phyloP scores from a whole-genome alignment of 2,797 vertebrate species.

The Sebastes kiyomatsui region DNA sequence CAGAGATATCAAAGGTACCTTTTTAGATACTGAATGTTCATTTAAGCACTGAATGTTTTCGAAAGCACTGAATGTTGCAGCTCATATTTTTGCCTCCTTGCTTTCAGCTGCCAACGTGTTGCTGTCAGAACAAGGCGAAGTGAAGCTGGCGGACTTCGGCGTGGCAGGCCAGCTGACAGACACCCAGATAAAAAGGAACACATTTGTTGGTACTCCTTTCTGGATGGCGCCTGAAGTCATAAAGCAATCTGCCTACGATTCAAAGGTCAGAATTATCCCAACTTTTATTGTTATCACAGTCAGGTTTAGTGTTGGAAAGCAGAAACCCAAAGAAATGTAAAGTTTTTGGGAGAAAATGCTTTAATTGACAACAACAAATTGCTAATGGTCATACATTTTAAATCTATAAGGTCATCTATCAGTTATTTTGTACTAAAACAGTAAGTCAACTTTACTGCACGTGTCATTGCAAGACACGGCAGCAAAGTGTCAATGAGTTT shows the following conservation, averaged over 20 bases:
- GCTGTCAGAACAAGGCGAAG: constrained; percentile 95
- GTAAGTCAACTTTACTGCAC: neutral
- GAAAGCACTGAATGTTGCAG: neutral
- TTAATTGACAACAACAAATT: neutral
- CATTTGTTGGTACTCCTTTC: constrained; percentile 97
- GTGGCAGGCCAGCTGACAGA: constrained; percentile 97
- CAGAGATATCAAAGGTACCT: constrained; percentile 96
- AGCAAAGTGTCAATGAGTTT: neutral
- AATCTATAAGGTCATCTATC: neutral
- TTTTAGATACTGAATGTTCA: neutral
- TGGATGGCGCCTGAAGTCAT: constrained; percentile 99
- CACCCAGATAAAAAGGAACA: constrained; percentile 98
- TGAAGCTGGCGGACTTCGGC: constrained; percentile 97
- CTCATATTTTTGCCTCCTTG: neutral
- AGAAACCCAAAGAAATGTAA: neutral
- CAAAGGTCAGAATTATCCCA: constrained; percentile 85
- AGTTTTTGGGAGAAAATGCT: neutral
- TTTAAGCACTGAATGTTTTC: neutral
- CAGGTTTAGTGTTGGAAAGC: neutral
- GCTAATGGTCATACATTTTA: neutral
- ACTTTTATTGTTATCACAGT: neutral
- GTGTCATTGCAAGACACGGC: neutral
- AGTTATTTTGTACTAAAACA: neutral
- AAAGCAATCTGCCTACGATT: constrained; percentile 97
- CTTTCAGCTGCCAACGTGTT: constrained; percentile 88